These are phyloP conservation scores for Macroglossus sobrinus DNA, from an alignment of 2,113 vertebrate species.

Conservation along the genomic window DNA sequence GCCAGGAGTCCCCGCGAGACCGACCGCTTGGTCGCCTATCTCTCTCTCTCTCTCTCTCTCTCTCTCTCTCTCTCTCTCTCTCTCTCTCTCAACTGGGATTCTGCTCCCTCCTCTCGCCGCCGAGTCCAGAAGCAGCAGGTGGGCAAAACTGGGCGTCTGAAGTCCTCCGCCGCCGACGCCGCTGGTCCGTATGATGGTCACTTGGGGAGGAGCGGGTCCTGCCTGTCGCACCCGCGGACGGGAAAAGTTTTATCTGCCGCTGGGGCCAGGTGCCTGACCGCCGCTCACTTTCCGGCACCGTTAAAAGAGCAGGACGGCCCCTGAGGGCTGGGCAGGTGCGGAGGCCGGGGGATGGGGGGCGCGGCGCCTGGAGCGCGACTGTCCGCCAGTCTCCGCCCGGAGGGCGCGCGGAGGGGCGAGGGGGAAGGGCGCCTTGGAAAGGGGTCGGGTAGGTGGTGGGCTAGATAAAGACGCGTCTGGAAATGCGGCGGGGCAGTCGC, in stretches of 20 bases:
- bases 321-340: background rate
- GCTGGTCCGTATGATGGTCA: background rate
- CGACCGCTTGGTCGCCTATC: too few species aligned
- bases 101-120: background rate
- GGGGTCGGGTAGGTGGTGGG: conserved; percentile 46
- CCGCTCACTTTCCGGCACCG: background rate
- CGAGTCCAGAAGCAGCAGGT: conserved; percentile 64
- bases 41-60: background rate
- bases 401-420: background rate
- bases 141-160: background rate
- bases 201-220: background rate
- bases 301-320: too few species aligned
- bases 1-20: background rate
- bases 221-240: too few species aligned
- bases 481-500: background rate
- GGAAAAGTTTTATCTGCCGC: conserved; percentile 66
- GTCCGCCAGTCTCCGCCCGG: background rate
- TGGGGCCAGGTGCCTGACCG: background rate
- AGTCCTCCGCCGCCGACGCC: background rate
- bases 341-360: rapidly evolving
- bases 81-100: background rate
- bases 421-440: background rate
- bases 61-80: background rate
- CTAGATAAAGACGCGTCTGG: conserved; percentile 66
- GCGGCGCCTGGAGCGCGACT: rapidly evolving